Conservation (phyloP, 2,113 vertebrate genomes). For the Cephalopterus ornatus region DNA sequence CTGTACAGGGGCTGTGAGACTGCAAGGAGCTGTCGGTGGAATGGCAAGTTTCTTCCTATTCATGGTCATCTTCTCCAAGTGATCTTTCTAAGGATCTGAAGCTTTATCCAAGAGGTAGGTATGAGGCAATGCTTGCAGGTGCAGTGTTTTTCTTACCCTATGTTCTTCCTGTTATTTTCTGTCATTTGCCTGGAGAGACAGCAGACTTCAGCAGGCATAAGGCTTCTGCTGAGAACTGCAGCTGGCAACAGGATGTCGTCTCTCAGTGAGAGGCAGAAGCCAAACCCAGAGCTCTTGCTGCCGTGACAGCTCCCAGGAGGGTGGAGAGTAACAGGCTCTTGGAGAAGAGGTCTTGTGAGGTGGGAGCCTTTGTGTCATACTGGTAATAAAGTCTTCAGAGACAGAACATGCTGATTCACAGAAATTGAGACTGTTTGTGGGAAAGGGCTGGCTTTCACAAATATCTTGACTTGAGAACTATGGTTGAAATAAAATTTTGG, state of each 20-base stretch:
- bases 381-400: constrained; percentile 1
- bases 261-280: background rate
- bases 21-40: background rate
- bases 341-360: constrained; percentile 1
- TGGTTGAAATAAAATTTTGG: constrained; percentile 33
- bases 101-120: background rate
- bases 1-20: background rate
- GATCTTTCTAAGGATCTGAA: background rate
- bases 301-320: background rate
- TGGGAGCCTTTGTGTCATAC: background rate
- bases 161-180: background rate
- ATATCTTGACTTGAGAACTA: constrained; percentile 33
- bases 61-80: background rate
- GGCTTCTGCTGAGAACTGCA: background rate
- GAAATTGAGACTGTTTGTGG: constrained; percentile 43
- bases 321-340: background rate
- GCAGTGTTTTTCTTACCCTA: background rate
- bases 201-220: background rate
- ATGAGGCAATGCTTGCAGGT: background rate
- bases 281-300: accelerated
- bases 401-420: constrained; percentile 40
- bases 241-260: background rate
- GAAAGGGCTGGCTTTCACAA: constrained; percentile 45
- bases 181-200: background rate
- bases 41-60: background rate